Conservation (phyloP, 2,113 vertebrate species). For the Platysteira castanea region DNA sequence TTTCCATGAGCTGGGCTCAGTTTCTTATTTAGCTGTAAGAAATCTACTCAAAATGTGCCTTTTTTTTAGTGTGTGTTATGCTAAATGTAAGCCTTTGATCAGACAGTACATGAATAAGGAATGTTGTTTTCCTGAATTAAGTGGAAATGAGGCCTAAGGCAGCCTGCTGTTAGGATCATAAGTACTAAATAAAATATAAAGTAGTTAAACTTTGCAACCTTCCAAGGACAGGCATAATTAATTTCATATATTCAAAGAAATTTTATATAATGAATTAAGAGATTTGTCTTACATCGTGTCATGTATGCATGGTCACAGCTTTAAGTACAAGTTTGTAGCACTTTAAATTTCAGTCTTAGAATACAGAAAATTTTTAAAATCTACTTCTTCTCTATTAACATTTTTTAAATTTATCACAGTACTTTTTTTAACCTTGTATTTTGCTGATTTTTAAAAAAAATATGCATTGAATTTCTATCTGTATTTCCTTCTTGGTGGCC, state of each 20-base stretch:
- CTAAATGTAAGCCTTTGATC: slow-evolving; percentile 68
- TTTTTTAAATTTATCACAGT: neutral
- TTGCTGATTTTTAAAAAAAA: neutral
- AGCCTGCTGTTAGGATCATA: slow-evolving; percentile 16
- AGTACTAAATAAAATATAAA: slow-evolving; percentile 61
- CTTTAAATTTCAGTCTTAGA: neutral
- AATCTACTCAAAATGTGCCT: neutral
- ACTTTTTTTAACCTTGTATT: neutral
- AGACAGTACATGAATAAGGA: slow-evolving; percentile 59
- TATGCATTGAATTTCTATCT: neutral
- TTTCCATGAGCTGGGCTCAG: slow-evolving; percentile 32
- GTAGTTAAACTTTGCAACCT: slow-evolving; percentile 6
- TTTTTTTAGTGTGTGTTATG: slow-evolving; percentile 18
- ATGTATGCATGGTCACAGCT: neutral
- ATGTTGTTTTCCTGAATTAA: slow-evolving; percentile 66
- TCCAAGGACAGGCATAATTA: neutral
- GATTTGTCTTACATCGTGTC: neutral
- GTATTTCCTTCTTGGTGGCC: neutral
- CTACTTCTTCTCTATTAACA: neutral
- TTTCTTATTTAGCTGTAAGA: slow-evolving; percentile 25
- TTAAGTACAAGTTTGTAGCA: neutral
- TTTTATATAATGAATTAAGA: neutral
- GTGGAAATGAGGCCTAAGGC: slow-evolving; percentile 57
- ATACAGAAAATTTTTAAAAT: neutral
- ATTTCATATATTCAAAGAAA: neutral